Conservation (phyloP, 2,113 vertebrate species). For the Hemicordylus capensis region DNA sequence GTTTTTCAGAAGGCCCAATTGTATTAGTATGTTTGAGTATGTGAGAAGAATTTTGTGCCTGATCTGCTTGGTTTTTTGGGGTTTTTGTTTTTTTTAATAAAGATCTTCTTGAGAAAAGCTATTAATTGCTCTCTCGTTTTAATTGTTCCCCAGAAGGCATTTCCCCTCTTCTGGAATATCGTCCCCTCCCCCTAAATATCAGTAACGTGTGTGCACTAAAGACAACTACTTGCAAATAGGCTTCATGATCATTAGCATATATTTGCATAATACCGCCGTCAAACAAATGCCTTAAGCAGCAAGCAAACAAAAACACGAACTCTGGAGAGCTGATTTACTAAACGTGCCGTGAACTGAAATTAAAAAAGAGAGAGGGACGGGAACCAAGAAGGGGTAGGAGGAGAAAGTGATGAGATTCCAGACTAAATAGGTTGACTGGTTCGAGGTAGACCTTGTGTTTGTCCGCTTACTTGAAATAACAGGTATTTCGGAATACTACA, state of each 20-base stretch:
- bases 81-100: neutral
- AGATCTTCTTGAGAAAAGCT: constrained; percentile 6
- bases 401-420: neutral
- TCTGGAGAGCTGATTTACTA: constrained; percentile 7
- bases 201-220: constrained; percentile 62
- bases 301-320: constrained; percentile 38
- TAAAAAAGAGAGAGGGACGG: neutral
- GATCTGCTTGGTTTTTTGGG: neutral
- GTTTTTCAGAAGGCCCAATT: neutral
- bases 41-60: neutral
- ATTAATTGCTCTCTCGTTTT: neutral
- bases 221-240: constrained; percentile 63
- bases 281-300: constrained; percentile 26
- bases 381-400: neutral
- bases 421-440: neutral
- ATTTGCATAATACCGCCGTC: constrained; percentile 64
- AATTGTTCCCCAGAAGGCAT: constrained; percentile 41
- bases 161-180: constrained; percentile 28
- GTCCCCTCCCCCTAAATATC: constrained; percentile 55
- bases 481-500: neutral
- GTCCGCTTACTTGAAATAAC: neutral
- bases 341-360: constrained; percentile 1
- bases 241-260: constrained; percentile 61
- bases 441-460: neutral
- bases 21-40: neutral